Base-by-base conservation (phyloP, 2,797 vertebrate genomes). In the Distichodus sexfasciatus region DNA sequence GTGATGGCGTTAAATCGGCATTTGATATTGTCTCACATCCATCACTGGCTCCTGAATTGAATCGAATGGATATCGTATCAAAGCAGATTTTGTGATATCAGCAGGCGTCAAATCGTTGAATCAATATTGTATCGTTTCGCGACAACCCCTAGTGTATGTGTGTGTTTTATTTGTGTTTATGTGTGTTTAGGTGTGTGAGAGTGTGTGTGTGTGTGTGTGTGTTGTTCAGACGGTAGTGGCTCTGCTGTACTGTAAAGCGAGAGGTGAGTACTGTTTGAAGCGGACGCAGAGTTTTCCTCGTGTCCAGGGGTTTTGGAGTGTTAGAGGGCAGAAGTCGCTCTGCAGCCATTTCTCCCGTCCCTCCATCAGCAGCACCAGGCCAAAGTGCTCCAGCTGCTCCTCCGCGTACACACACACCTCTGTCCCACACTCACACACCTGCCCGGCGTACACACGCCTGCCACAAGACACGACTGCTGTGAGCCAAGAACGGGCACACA, bases 341-440 rank as follows among this genome's bases (percentile, higher is more conserved):
- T 92, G 92, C 7, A 97, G 91, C 94, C 95, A 96, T 79, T 77
- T 94, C 83, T 96, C 94, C 63, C 81, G 79, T 46, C 87, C 85
- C 0, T 87, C 88, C 1, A 91, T 84, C 31, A 91, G 80, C 3
- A 95, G 86, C 72, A 96, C 92, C 4, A 96, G 90, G 60, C 89
- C 91, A 0, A 96, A 95, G 89, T 94, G 93, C 75, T 93, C 85
- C 72, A 95, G 72, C 77, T 96, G 94, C 72, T 96, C 95, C 1
- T 90, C 82, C 0, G 82, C 11, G 14, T 94, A 93, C 57, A 91
- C 86, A 74, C 88, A 78, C 19, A 86, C 78, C 0, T 89, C 86
- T 0, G 85, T 72, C 2, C 67, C 28, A 0, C 86, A 87, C 6
- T 85, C 44, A 0, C 68, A 23, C 3, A 67, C 79, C 19, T 91